Conservation (phyloP, 2,888 invertebrate genomes). For the Rotaria socialis region DNA sequence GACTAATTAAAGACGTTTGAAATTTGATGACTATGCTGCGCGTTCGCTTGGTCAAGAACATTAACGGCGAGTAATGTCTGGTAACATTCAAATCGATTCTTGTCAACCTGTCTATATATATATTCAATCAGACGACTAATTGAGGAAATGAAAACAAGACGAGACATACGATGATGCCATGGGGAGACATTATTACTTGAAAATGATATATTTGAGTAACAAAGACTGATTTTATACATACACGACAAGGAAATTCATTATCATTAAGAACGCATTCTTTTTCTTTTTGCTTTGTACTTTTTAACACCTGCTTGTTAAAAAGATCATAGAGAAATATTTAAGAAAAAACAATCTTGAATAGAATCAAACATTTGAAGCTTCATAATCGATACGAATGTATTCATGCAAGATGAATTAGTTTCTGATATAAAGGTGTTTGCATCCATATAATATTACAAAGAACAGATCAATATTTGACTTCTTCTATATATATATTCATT, state of each 20-base stretch:
- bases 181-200: not conserved
- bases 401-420: not conserved
- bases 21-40: conserved; percentile 1
- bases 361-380: too few relatives aligned
- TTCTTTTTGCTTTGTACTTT: too few relatives aligned
- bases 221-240: too few relatives aligned
- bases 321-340: too few relatives aligned
- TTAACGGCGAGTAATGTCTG: not conserved
- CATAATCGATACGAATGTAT: too few relatives aligned
- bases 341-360: too few relatives aligned
- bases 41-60: conserved; percentile 7
- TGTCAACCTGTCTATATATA: conserved; percentile 19
- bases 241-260: not conserved
- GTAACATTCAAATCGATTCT: conserved; percentile 9
- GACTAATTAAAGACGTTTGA: conserved; percentile 32
- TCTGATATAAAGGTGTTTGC: not conserved
- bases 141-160: conserved; percentile 32
- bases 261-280: not conserved
- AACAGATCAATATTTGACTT: conserved; percentile 3
- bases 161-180: conserved; percentile 20
- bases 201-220: conserved; percentile 6
- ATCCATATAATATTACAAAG: not conserved
- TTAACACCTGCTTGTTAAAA: too few relatives aligned
- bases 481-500: not conserved
- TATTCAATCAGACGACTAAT: conserved; percentile 20